Evolutionary conservation across 2,888 invertebrate genomes (phyloP).

Genomic region (Arenicola marina): DNA sequence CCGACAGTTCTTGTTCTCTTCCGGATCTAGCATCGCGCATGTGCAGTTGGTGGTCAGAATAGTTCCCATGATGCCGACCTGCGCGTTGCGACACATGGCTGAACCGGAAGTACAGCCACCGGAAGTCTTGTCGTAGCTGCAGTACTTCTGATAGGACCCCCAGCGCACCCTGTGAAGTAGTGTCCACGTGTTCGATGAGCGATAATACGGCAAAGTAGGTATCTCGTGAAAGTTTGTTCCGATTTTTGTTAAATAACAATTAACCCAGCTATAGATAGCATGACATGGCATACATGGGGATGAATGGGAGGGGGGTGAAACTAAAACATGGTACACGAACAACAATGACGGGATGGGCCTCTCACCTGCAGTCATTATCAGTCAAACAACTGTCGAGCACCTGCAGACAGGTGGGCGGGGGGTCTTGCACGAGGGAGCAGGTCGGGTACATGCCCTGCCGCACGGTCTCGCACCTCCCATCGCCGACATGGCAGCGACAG

Average conservation of each 20-base stretch:
- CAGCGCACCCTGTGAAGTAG: constrained; percentile 70
- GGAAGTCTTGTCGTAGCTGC: constrained; percentile 87
- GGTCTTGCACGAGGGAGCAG: constrained; percentile 79
- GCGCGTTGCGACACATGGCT: constrained; percentile 78
- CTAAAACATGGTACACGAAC: too few species aligned
- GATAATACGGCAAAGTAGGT: too few species aligned
- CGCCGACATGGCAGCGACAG: constrained; percentile 45
- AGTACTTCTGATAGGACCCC: constrained; percentile 87
- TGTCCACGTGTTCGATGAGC: too few species aligned
- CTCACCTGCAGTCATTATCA: constrained; percentile 81
- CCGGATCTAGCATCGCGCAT: constrained; percentile 67
- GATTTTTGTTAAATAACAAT: too few species aligned
- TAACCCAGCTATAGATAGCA: too few species aligned
- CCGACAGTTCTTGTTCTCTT: constrained; percentile 12
- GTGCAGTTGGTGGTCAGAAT: constrained; percentile 84
- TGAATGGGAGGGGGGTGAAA: too few species aligned
- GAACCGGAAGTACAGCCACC: constrained; percentile 65
- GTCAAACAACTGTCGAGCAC: constrained; percentile 82
- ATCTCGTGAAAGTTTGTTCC: too few species aligned
- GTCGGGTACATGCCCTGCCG: constrained; percentile 88
- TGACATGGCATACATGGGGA: too few species aligned
- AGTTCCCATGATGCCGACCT: constrained; percentile 87
- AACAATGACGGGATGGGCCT: too few species aligned
- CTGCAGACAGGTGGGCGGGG: constrained; percentile 84
- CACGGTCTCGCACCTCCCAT: constrained; percentile 85